Conservation (phyloP, 1,140 invertebrate species). For the Himalopsyche phryganea region DNA sequence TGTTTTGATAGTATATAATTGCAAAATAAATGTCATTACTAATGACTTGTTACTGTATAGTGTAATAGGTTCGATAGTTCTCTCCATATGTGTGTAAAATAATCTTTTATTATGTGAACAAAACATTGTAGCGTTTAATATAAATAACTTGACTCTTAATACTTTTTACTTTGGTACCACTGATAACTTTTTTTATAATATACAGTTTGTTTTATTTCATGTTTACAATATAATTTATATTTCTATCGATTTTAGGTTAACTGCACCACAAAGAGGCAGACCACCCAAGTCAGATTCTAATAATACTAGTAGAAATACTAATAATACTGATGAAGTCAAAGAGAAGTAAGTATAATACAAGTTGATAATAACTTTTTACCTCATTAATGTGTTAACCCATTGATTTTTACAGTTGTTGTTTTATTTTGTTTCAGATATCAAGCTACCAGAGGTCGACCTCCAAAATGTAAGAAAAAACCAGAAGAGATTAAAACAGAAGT, state of each 20-base stretch:
- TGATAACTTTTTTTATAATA: too few species aligned
- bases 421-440: conserved; percentile 30
- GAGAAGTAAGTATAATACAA: background rate
- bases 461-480: conserved; percentile 46
- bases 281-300: conserved; percentile 38
- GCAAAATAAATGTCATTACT: too few species aligned
- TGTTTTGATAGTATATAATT: too few species aligned
- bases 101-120: too few species aligned
- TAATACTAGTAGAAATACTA: conserved; percentile 33
- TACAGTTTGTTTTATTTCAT: too few species aligned
- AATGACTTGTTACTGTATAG: too few species aligned
- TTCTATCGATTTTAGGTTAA: background rate
- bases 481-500: conserved; percentile 43
- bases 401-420: conserved; percentile 1
- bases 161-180: too few species aligned
- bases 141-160: too few species aligned
- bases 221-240: too few species aligned
- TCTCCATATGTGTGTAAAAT: too few species aligned
- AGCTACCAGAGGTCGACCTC: conserved; percentile 41
- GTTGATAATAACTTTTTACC: background rate
- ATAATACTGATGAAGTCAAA: conserved; percentile 4
- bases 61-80: too few species aligned
- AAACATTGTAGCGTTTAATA: too few species aligned
- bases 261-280: conserved; percentile 27
- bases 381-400: background rate